A percentile compares a stretch with the other conserved stretches of the same genome.
Evolutionary conservation across 2,113 vertebrate species (phyloP).

Genomic region (Colius striatus): DNA sequence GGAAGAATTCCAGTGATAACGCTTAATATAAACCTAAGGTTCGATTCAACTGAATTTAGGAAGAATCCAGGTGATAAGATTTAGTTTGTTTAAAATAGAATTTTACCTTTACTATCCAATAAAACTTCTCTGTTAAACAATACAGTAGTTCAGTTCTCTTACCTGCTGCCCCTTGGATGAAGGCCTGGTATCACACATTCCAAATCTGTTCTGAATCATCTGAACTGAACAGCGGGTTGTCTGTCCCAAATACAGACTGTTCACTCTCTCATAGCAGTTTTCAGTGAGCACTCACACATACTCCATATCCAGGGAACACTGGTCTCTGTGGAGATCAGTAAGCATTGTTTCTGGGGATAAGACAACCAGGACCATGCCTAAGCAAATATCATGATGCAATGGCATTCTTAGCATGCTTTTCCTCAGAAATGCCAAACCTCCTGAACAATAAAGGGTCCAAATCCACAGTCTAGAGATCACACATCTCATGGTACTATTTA

Average conservation of each 20-base stretch:
- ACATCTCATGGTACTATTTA: background rate
- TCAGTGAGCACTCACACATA: background rate
- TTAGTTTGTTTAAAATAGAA: background rate
- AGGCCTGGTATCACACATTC: background rate
- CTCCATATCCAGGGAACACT: background rate
- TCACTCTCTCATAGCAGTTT: background rate
- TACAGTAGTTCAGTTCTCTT: background rate
- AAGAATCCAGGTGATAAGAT: background rate
- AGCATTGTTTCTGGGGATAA: background rate
- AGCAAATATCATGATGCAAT: conserved; percentile 16
- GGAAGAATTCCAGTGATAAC: background rate
- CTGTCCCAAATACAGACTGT: background rate
- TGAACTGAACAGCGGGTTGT: background rate
- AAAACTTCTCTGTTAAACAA: background rate
- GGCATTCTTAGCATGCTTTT: conserved; percentile 18
- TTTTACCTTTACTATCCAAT: background rate
- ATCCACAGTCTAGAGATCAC: background rate
- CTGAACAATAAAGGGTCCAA: background rate
- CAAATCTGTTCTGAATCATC: background rate
- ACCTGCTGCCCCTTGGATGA: background rate
- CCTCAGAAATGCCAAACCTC: background rate
- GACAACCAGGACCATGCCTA: background rate
- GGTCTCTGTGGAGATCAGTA: background rate
- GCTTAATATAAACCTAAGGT: background rate
- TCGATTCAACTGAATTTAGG: background rate